Percentiles rank a stretch among this genome's conserved stretches.
Conservation (phyloP, 2,113 vertebrate genomes). For the Osmerus eperlanus region DNA sequence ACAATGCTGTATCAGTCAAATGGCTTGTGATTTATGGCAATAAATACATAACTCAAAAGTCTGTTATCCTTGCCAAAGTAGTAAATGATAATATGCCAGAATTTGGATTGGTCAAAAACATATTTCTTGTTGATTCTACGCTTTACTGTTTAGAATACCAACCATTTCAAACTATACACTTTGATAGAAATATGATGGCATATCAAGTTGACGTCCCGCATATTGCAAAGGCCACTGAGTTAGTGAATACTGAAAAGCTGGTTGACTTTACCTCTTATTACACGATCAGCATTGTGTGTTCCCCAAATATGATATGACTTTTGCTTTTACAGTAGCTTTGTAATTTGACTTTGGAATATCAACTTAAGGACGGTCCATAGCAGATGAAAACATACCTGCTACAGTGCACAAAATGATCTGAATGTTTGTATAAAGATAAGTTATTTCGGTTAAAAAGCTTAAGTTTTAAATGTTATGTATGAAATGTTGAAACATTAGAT, state of each 20-base stretch:
- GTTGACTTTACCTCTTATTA: neutral
- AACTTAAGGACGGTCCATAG: neutral
- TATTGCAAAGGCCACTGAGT: conserved; percentile 23
- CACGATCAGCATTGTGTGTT: neutral
- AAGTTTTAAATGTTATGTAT: too few relatives aligned
- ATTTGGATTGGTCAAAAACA: conserved; percentile 14
- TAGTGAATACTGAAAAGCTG: neutral
- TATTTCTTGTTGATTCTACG: conserved; percentile 13
- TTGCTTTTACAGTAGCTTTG: neutral
- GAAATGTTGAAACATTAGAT: too few relatives aligned
- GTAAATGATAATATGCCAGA: conserved; percentile 10
- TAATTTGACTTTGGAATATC: neutral
- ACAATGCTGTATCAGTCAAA: conserved; percentile 13
- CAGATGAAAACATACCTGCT: neutral
- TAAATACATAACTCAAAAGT: conserved; percentile 1
- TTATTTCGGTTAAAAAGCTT: too few relatives aligned
- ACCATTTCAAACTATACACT: conserved; percentile 17
- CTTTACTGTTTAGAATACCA: conserved; percentile 25
- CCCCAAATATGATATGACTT: neutral
- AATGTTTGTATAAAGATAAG: too few relatives aligned
- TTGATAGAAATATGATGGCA: conserved; percentile 3
- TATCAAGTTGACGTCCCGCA: conserved; percentile 25
- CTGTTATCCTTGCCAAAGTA: neutral
- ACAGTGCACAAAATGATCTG: too few relatives aligned
- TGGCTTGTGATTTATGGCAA: conserved; percentile 15